Evolutionary conservation across 2,113 vertebrate species (phyloP).

Genomic region (Oophaga pumilio): DNA sequence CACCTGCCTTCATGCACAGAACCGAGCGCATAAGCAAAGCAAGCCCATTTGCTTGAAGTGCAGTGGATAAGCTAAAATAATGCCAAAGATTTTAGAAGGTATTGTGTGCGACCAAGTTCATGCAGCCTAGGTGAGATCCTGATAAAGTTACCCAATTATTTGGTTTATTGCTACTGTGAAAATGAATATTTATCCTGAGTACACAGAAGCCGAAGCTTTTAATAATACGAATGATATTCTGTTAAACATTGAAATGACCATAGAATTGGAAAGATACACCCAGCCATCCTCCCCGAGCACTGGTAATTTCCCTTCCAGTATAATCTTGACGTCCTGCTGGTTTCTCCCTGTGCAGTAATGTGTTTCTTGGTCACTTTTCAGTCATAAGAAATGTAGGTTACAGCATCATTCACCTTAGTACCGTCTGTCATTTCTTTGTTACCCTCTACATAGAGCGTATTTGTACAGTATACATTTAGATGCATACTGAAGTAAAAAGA

Average conservation of each 20-base stretch:
- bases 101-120: background rate
- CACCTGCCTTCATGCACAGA: background rate
- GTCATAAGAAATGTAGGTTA: background rate
- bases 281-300: background rate
- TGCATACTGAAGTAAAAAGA: slow-evolving; percentile 48
- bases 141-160: background rate
- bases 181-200: background rate
- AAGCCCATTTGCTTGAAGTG: background rate
- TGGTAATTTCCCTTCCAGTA: slow-evolving; percentile 19
- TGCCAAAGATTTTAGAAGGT: background rate
- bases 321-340: slow-evolving; percentile 5
- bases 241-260: slow-evolving; percentile 7
- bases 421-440: background rate
- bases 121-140: background rate
- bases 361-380: slow-evolving; percentile 41
- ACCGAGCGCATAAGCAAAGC: background rate
- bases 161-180: background rate
- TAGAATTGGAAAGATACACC: background rate
- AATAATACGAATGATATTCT: background rate
- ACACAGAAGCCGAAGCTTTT: background rate
- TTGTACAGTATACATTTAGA: slow-evolving; percentile 40
- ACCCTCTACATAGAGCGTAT: slow-evolving; percentile 12
- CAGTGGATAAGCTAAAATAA: background rate
- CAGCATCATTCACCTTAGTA: background rate
- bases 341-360: slow-evolving; percentile 17